These are phyloP conservation scores for Cirrhinus molitorella DNA, from an alignment of 2,797 vertebrate species.

Conservation along the genomic window DNA sequence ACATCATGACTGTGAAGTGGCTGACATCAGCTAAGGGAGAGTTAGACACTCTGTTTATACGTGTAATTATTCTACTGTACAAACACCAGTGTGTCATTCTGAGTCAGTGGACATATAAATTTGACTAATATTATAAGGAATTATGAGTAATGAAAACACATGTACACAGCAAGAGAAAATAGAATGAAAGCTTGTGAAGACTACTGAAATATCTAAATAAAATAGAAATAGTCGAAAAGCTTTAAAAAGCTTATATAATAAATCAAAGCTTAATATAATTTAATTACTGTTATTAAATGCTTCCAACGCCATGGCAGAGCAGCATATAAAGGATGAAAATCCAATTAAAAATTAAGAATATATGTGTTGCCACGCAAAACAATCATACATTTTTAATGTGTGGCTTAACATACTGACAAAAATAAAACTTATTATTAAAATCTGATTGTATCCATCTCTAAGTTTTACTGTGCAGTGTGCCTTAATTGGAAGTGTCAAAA, in stretches of 20 bases:
- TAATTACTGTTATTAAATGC: too few species aligned
- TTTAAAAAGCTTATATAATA: background rate
- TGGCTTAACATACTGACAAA: too few species aligned
- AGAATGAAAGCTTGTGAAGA: background rate
- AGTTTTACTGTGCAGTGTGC: too few species aligned
- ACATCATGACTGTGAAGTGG: background rate
- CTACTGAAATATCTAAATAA: background rate
- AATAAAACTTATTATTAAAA: too few species aligned
- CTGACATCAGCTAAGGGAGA: background rate
- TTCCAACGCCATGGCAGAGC: too few species aligned
- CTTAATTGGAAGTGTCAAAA: too few species aligned
- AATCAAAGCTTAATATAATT: too few species aligned
- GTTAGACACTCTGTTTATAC: background rate
- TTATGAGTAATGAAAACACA: background rate
- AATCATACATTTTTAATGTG: too few species aligned
- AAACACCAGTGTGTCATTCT: background rate
- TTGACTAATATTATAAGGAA: background rate
- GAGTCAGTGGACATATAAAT: background rate
- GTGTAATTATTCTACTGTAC: background rate
- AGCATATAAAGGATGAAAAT: too few species aligned
- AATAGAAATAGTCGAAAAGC: background rate
- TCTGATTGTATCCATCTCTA: too few species aligned
- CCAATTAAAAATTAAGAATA: too few species aligned
- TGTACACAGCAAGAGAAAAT: background rate
- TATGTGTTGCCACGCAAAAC: too few species aligned